Conservation (phyloP, 1,140 invertebrate genomes). For the Brachionus calyciflorus region DNA sequence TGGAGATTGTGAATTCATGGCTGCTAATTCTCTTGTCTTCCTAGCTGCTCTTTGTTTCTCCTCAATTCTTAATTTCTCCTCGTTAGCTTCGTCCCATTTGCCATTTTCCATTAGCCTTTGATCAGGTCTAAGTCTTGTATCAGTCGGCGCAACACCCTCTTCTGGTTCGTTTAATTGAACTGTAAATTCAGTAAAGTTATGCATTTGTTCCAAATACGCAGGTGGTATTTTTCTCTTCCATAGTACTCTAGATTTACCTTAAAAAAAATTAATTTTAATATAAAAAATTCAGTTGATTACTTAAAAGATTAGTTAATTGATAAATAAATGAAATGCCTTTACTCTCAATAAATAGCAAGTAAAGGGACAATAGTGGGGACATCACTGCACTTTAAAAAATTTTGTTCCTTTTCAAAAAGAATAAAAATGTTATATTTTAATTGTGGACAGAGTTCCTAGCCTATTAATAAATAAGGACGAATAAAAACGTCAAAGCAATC, state of each 20-base stretch:
- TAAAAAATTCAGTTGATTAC: too few species aligned
- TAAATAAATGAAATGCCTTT: too few species aligned
- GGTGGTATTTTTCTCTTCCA: constrained; percentile 79
- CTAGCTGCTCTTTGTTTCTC: constrained; percentile 77
- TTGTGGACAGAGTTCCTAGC: too few species aligned
- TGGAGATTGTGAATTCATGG: constrained; percentile 63
- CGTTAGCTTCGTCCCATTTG: constrained; percentile 91
- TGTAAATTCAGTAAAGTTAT: constrained; percentile 89
- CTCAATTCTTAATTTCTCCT: constrained; percentile 80
- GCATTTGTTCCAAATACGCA: constrained; percentile 48
- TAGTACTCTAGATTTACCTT: constrained; percentile 71
- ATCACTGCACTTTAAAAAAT: too few species aligned
- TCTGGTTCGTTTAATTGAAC: constrained; percentile 90
- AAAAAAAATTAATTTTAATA: too few species aligned
- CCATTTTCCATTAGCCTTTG: constrained; percentile 96
- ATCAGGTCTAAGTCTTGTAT: constrained; percentile 87
- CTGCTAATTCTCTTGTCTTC: constrained; percentile 69
- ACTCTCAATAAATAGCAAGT: too few species aligned
- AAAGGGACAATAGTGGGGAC: too few species aligned
- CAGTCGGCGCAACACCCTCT: constrained; percentile 82
- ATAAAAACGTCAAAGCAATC: too few species aligned
- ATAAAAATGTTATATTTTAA: too few species aligned
- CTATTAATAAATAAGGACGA: too few species aligned
- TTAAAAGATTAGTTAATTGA: too few species aligned
- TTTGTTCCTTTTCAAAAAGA: too few species aligned